Base-by-base conservation (phyloP, 2,113 vertebrate species). In the Bostrychus sinensis region DNA sequence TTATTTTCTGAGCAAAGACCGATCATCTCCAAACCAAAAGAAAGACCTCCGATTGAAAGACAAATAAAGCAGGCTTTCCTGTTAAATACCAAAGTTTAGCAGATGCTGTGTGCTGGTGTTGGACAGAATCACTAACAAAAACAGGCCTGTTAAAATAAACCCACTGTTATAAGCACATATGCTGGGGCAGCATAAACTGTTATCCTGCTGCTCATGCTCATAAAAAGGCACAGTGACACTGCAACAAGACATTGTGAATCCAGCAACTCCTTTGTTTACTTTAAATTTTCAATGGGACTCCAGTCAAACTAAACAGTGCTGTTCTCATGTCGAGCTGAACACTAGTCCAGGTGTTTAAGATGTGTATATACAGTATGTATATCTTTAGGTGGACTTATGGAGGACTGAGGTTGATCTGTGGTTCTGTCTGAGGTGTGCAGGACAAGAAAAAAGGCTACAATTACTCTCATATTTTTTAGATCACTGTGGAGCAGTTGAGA, bases 401-500 rank as follows among this genome's bases (percentile, higher is more conserved):
- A 72, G 64, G 61, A 60, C 46, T 68, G 28, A 11, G 54, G 68
- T 48, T 67, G 25, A 32, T 22, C 20, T 22, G 53, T 51, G 48
- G 48, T 51, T n/a, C 62, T 42, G 65, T 54, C 36, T 55, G 45
- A 79, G 66, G 68, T 72, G 68, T 38, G 48, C 56, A 59, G 62
- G 78, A 66, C 32, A 56, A 14, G 23, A 54, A 54, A 46, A 55
- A 50, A 38, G 60, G 55, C 58, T 17, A 48, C 45, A 25, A 19
- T 50, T 37, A 36, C 26, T 56, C 63, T 69, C 46, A 62, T 57
- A 38, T 66, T 72, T 75, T 61, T 32, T 4, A 56, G 68, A 80
- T 74, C 66, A 70, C 57, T 56, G 45, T 60, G 46, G 30, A 66
- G 56, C 3, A 57, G 68, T 66, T 59, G 58, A 79, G 70, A 59